phyloP scores from a whole-genome alignment of 2,113 vertebrate genomes.

The Ahaetulla prasina region DNA sequence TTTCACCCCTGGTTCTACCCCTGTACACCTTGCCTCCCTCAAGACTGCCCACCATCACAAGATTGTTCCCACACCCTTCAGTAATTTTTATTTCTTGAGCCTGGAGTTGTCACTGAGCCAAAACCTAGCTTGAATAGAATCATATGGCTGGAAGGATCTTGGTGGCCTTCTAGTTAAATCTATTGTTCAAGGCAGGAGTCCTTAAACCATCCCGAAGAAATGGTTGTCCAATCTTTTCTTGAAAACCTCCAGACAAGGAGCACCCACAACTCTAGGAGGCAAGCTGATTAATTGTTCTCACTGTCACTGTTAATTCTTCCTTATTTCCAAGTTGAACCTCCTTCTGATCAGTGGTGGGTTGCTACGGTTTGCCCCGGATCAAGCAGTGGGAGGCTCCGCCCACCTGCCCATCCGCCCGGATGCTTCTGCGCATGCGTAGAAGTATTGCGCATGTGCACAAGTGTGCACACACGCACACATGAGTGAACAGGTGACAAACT shows the following conservation, averaged over 20 bases:
- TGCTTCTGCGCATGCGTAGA: too few relatives aligned
- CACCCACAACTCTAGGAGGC: background rate
- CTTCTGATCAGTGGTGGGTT: too few relatives aligned
- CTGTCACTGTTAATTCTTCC: too few relatives aligned
- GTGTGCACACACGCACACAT: too few relatives aligned
- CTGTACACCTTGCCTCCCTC: background rate
- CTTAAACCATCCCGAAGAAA: background rate
- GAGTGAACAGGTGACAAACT: too few relatives aligned
- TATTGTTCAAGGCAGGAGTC: background rate
- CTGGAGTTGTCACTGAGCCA: background rate
- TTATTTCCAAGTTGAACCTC: too few relatives aligned
- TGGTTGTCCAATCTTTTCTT: background rate
- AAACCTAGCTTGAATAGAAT: background rate
- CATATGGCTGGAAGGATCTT: background rate
- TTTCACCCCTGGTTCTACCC: too few relatives aligned
- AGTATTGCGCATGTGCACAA: too few relatives aligned
- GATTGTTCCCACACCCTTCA: background rate
- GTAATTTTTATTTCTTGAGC: background rate
- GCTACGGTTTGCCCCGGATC: too few relatives aligned
- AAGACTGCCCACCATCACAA: background rate
- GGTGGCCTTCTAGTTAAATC: too few relatives aligned
- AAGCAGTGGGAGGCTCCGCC: too few relatives aligned
- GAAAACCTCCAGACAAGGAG: background rate
- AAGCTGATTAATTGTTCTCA: background rate
- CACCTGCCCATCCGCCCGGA: too few relatives aligned